phyloP scores from a whole-genome alignment of 2,888 invertebrate genomes.

The Dinocampus coccinellae region DNA sequence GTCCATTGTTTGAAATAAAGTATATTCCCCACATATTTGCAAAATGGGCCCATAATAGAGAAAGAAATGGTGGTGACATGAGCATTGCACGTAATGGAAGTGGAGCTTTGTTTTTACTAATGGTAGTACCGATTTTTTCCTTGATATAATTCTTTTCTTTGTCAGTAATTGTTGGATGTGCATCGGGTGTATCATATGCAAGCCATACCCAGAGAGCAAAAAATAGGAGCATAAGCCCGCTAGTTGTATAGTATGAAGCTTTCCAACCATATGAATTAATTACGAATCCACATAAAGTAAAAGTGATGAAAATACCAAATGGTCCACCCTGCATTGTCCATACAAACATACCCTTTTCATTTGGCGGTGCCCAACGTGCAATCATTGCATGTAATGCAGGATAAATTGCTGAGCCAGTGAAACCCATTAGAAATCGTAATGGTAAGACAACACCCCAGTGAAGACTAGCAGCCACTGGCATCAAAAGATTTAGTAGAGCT shows the following conservation, averaged over 20 bases:
- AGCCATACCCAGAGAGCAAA: slow-evolving; percentile 76
- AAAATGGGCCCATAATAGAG: slow-evolving; percentile 78
- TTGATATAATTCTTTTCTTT: slow-evolving; percentile 76
- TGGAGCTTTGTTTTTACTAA: slow-evolving; percentile 61
- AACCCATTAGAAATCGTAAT: slow-evolving; percentile 65
- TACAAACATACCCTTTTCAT: slow-evolving; percentile 82
- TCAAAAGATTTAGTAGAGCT: slow-evolving; percentile 62
- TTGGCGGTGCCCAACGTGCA: slow-evolving; percentile 82
- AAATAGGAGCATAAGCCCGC: slow-evolving; percentile 73
- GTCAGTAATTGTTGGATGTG: slow-evolving; percentile 76
- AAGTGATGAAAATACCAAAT: slow-evolving; percentile 79
- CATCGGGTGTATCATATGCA: slow-evolving; percentile 77
- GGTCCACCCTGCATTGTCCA: slow-evolving; percentile 79
- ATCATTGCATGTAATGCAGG: slow-evolving; percentile 79
- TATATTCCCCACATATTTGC: slow-evolving; percentile 87
- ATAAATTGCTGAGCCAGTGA: slow-evolving; percentile 73
- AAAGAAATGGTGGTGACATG: slow-evolving; percentile 79
- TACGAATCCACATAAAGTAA: slow-evolving; percentile 77
- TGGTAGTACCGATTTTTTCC: slow-evolving; percentile 61
- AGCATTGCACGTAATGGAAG: slow-evolving; percentile 77
- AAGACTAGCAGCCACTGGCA: slow-evolving; percentile 60
- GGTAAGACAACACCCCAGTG: slow-evolving; percentile 58
- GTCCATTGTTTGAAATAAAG: slow-evolving; percentile 83
- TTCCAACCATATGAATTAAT: slow-evolving; percentile 78
- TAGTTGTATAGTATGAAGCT: slow-evolving; percentile 78